Evolutionary conservation across 2,797 vertebrate species (phyloP).

Genomic region (Acanthurus tractus): DNA sequence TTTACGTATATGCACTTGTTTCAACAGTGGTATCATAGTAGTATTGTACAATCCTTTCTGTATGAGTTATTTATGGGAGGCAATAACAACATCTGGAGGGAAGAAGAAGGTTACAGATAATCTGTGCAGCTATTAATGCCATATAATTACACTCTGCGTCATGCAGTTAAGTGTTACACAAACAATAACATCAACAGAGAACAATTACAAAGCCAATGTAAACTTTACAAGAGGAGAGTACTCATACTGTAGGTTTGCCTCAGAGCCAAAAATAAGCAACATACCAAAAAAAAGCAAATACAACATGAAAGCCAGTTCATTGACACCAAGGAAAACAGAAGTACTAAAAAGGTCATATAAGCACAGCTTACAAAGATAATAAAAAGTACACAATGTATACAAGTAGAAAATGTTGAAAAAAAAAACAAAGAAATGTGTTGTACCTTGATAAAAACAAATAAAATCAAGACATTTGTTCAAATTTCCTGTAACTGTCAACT

Average conservation of each 20-base stretch:
- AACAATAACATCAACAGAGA: slow-evolving; percentile 88
- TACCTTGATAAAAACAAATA: slow-evolving; percentile 80
- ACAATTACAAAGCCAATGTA: slow-evolving; percentile 82
- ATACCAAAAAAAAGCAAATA: slow-evolving; percentile 57
- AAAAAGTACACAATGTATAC: slow-evolving; percentile 87
- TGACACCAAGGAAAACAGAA: slow-evolving; percentile 79
- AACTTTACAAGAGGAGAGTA: slow-evolving; percentile 75
- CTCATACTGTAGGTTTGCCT: slow-evolving; percentile 64
- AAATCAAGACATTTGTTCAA: slow-evolving; percentile 39
- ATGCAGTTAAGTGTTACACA: slow-evolving; percentile 84
- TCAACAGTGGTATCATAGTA: slow-evolving; percentile 77
- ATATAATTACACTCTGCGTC: slow-evolving; percentile 84
- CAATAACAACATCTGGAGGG: slow-evolving; percentile 59
- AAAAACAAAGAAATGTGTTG: slow-evolving; percentile 71
- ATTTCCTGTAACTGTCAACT: slow-evolving; percentile 35
- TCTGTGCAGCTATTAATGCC: slow-evolving; percentile 78
- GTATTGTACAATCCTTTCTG: slow-evolving; percentile 81
- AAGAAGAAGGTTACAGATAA: slow-evolving; percentile 71
- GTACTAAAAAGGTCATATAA: slow-evolving; percentile 88
- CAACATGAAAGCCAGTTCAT: slow-evolving; percentile 88
- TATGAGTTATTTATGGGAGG: slow-evolving; percentile 64
- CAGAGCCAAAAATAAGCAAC: slow-evolving; percentile 64
- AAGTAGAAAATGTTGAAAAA: slow-evolving; percentile 69
- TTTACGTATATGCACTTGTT: slow-evolving; percentile 68
- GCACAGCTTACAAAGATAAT: slow-evolving; percentile 91